These are phyloP conservation scores for Eupithecia tripunctaria DNA, from an alignment of 2,888 invertebrate species.

Conservation along the genomic window DNA sequence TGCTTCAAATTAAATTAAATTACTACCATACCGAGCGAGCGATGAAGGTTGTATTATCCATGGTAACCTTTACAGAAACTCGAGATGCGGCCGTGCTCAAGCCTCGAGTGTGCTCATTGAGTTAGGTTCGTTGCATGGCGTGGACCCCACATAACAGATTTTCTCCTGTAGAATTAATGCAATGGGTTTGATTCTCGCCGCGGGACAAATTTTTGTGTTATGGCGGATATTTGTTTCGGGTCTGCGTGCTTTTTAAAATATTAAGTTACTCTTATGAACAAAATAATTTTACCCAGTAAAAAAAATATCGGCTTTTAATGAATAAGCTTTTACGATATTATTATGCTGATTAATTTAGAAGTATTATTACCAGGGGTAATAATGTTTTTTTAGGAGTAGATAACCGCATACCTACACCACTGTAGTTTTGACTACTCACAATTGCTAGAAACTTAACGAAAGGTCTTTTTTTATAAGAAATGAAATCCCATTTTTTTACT, in stretches of 20 bases:
- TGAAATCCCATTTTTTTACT: too few species aligned
- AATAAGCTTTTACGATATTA: background rate
- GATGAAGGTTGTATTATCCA: background rate
- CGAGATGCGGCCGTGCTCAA: slow-evolving; percentile 61
- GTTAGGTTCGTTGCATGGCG: slow-evolving; percentile 81
- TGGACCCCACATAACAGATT: slow-evolving; percentile 43
- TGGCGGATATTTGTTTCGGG: background rate
- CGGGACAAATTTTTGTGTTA: background rate
- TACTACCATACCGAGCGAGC: background rate
- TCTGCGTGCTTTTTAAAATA: background rate
- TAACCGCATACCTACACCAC: background rate
- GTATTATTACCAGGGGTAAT: too few species aligned
- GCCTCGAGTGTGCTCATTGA: slow-evolving; percentile 74
- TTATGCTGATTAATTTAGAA: background rate
- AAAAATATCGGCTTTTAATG: background rate
- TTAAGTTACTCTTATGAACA: background rate
- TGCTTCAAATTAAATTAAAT: background rate
- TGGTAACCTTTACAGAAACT: slow-evolving; percentile 61
- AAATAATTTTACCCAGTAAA: background rate
- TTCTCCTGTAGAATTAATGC: slow-evolving; percentile 13
- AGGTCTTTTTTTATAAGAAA: background rate
- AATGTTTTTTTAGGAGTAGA: background rate
- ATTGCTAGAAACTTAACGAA: background rate
- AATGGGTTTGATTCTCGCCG: background rate
- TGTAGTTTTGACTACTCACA: background rate